Percentiles rank a stretch among this genome's conserved stretches.
phyloP scores from a whole-genome alignment of 2,888 invertebrate species.

The Drosophila buzzatii region DNA sequence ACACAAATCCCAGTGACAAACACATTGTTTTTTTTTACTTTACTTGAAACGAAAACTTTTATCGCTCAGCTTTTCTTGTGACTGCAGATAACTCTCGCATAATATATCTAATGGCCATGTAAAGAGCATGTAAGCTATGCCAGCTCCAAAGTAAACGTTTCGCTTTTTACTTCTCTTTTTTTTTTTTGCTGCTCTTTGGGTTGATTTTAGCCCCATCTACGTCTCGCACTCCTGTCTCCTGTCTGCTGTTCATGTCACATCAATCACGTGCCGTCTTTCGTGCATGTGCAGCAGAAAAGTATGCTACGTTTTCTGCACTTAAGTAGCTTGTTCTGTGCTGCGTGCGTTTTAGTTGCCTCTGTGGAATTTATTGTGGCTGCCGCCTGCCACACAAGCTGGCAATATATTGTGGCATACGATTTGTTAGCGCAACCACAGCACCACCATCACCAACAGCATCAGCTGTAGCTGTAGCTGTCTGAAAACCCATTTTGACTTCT shows the following conservation, averaged over 20 bases:
- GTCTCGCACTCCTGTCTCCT: background rate
- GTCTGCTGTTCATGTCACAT: conserved; percentile 48
- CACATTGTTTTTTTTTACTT: conserved; percentile 31
- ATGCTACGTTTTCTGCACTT: conserved; percentile 69
- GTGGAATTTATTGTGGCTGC: conserved; percentile 44
- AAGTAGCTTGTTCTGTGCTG: conserved; percentile 46
- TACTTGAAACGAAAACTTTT: conserved; percentile 34
- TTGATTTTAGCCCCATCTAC: background rate
- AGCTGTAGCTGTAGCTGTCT: background rate
- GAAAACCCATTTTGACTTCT: conserved; percentile 35
- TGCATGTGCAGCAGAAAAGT: conserved; percentile 65
- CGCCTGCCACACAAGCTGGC: conserved; percentile 54
- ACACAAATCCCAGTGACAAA: conserved; percentile 15
- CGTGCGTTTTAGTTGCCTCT: conserved; percentile 27
- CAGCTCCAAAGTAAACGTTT: conserved; percentile 14
- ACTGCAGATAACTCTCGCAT: conserved; percentile 35
- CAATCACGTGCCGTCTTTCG: conserved; percentile 67
- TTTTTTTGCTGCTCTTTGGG: conserved; percentile 3
- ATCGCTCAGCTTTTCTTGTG: conserved; percentile 34
- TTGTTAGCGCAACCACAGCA: conserved; percentile 65
- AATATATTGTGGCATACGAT: conserved; percentile 60
- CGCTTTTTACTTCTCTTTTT: background rate
- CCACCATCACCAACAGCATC: background rate
- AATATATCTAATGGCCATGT: conserved; percentile 64
- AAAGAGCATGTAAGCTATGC: conserved; percentile 53